Evolutionary conservation across 1,140 invertebrate species (phyloP).

Genomic region (Drosophila pectinifera): DNA sequence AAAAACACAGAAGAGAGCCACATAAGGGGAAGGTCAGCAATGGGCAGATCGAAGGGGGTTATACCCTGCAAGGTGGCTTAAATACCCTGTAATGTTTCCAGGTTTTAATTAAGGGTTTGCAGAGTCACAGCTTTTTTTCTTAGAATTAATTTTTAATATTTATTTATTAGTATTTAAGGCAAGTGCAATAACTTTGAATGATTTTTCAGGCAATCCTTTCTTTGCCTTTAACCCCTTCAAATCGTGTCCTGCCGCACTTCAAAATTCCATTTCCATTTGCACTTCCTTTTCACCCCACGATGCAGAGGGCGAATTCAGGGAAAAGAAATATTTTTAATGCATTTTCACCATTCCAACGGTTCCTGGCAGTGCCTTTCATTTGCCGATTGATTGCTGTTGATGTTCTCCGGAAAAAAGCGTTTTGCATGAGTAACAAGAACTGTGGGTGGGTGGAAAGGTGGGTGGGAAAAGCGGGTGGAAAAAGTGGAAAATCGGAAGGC

Average conservation of each 20-base stretch:
- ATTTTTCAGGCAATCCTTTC: no score
- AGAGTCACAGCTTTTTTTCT: no score
- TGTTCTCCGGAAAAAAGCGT: conserved; percentile 23
- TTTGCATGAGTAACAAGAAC: conserved; percentile 18
- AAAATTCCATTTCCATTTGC: not conserved
- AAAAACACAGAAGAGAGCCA: not conserved
- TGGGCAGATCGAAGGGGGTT: not conserved
- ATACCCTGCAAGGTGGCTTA: conserved; percentile 3
- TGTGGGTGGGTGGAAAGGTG: not conserved
- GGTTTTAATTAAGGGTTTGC: no score
- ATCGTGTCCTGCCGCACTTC: not conserved
- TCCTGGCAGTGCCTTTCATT: conserved; percentile 46
- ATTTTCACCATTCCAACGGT: conserved; percentile 51
- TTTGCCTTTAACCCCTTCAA: no score
- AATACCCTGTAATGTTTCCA: not conserved
- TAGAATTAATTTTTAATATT: no score
- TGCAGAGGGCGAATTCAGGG: not conserved
- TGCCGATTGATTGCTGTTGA: conserved; percentile 72
- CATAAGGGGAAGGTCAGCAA: conserved; percentile 15
- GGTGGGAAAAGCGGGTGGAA: conserved; percentile 1
- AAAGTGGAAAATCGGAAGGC: not conserved
- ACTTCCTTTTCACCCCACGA: not conserved
- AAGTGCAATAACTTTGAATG: not conserved
- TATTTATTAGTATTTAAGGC: not conserved
- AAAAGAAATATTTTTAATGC: conserved; percentile 66